Conservation (phyloP, 2,888 invertebrate species). For the Helobdella robusta region DNA sequence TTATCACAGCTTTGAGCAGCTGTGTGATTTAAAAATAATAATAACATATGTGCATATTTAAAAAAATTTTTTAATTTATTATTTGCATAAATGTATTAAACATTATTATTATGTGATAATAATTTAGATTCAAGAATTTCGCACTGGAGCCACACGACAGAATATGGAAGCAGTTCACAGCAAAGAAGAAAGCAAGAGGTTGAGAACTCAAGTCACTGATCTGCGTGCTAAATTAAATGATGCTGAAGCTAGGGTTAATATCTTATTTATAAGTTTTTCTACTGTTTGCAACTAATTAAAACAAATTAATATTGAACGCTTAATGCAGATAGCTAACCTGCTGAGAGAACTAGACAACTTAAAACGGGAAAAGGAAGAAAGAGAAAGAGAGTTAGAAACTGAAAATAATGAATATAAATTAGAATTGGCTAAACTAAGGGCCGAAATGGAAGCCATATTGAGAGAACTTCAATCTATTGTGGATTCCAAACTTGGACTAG, state of each 20-base stretch:
- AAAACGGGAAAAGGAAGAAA: slow-evolving; percentile 39
- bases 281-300: too few species aligned
- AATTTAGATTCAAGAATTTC: slow-evolving; percentile 52
- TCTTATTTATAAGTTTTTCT: too few species aligned
- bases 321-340: slow-evolving; percentile 49
- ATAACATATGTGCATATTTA: too few species aligned
- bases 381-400: slow-evolving; percentile 47
- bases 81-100: too few species aligned
- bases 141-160: slow-evolving; percentile 51
- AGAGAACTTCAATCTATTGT: slow-evolving; percentile 47
- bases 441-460: slow-evolving; percentile 47
- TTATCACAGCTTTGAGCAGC: too few species aligned
- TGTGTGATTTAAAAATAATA: too few species aligned
- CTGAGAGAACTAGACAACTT: slow-evolving; percentile 52
- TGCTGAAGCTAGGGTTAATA: slow-evolving; percentile 51
- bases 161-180: slow-evolving; percentile 51
- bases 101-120: neutral
- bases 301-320: too few species aligned
- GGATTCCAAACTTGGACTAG: slow-evolving; percentile 54
- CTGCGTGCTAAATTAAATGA: slow-evolving; percentile 51
- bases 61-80: too few species aligned
- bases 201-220: slow-evolving; percentile 50
- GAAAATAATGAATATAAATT: slow-evolving; percentile 51
- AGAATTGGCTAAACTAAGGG: slow-evolving; percentile 44
- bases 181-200: slow-evolving; percentile 51